Evolutionary conservation across 2,113 vertebrate species (phyloP), one percentile per base, ranked within the genome.

Genomic region (Scomber colias): DNA sequence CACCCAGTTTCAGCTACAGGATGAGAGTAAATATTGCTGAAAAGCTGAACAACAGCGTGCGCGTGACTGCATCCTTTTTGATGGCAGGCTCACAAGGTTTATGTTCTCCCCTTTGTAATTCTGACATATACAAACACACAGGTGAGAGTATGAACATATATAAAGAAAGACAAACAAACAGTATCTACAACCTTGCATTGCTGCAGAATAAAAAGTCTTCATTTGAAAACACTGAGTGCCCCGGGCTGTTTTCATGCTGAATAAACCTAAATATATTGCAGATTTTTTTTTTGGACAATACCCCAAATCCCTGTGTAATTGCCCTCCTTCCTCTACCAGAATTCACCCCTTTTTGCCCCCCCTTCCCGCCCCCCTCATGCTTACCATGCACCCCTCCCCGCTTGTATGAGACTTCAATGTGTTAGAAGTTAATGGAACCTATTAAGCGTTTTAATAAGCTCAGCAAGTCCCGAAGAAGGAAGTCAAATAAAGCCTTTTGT

Each of bases 371-470:
- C 56, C n/a, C 46, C 44, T 11, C 6, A 62, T 64, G 48, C 77
- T 67, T 74, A 57, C 60, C 16, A 59, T 72, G 44, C 2, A 3
- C 80, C 71, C 77, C 74, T 72, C 65, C 75, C 69, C 30, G 68
- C 73, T 69, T 84, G 71, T 62, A 70, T 60, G 65, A 81, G 83
- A 87, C 78, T 76, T 77, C 75, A 85, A 86, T 70, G 79, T 74
- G 90, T 85, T 89, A 73, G 87, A 91, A 88, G 87, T 93, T 94
- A 95, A 95, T 94, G 93, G 88, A 92, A 90, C 77, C 92, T 88
- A 94, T 95, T 95, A 93, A 89, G 89, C 87, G 86, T 92, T 92
- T 94, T 94, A 95, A 95, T 94, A 92, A 93, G 94, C 89, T 92
- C 87, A 93, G 91, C 89, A 89, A 90, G 87, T 93, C 91, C 79